Evolutionary conservation across 2,888 invertebrate genomes (phyloP).

Genomic region (Cerastoderma edule): DNA sequence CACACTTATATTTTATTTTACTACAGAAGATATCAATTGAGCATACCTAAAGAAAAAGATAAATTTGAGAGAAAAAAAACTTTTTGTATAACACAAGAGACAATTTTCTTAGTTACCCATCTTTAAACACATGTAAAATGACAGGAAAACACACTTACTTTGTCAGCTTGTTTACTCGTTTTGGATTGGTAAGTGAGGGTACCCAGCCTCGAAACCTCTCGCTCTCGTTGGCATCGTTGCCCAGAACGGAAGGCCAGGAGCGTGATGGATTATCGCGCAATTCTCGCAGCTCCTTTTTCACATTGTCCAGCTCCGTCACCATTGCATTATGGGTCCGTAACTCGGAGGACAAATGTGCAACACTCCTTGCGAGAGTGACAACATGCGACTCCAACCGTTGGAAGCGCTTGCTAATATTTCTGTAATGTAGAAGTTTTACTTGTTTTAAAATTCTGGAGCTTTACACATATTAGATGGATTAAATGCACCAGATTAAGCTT

Average conservation of each 20-base stretch:
- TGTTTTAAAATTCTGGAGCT: too few relatives aligned
- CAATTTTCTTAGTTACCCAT: too few relatives aligned
- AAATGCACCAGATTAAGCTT: too few relatives aligned
- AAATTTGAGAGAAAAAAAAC: too few relatives aligned
- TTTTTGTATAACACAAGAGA: too few relatives aligned
- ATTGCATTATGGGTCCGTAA: slow-evolving; percentile 95
- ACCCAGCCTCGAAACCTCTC: slow-evolving; percentile 83
- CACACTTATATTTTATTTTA: too few relatives aligned
- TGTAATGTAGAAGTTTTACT: slow-evolving; percentile 65
- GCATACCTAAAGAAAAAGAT: too few relatives aligned
- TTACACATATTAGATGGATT: too few relatives aligned
- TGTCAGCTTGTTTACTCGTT: slow-evolving; percentile 93
- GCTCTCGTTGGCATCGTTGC: slow-evolving; percentile 67
- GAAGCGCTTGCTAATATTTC: slow-evolving; percentile 94
- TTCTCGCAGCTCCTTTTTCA: slow-evolving; percentile 92
- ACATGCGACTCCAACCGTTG: slow-evolving; percentile 95
- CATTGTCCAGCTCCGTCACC: slow-evolving; percentile 94
- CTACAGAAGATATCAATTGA: too few relatives aligned
- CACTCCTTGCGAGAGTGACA: slow-evolving; percentile 94
- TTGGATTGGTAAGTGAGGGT: slow-evolving; percentile 90
- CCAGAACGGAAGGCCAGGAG: slow-evolving; percentile 45
- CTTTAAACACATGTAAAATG: too few relatives aligned
- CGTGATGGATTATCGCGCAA: slow-evolving; percentile 81
- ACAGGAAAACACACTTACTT: too few relatives aligned
- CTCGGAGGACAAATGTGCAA: slow-evolving; percentile 95